A percentile compares a stretch with the other conserved stretches of the same genome.
phyloP scores from a whole-genome alignment of 2,113 vertebrate genomes.

The Hipposideros armiger region DNA sequence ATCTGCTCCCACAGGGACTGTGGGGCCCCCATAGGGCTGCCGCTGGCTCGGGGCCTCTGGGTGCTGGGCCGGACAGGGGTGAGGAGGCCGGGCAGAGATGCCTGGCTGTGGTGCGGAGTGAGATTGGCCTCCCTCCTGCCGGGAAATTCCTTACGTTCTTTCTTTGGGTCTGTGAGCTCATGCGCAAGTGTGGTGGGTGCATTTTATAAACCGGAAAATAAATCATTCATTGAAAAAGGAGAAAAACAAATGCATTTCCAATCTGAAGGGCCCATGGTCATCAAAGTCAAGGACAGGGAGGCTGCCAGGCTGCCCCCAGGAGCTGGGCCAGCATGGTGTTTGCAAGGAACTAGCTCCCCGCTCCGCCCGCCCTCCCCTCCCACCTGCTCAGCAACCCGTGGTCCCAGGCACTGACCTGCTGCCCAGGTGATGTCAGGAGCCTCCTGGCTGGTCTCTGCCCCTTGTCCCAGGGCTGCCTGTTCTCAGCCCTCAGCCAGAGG shows the following conservation, averaged over 20 bases:
- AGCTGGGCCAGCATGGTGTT: neutral
- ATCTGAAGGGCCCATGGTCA: neutral
- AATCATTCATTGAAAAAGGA: constrained; percentile 45
- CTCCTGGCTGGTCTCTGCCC: neutral
- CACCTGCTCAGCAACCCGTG: fast-evolving
- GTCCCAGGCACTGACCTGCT: fast-evolving
- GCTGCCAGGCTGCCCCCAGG: fast-evolving
- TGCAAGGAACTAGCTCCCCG: fast-evolving
- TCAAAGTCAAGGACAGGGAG: neutral
- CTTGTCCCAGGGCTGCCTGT: neutral
- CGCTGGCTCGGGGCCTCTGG: neutral
- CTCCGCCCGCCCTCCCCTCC: fast-evolving
- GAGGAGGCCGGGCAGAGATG: constrained; percentile 58
- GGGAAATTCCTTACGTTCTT: constrained; percentile 77
- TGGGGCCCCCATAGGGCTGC: neutral
- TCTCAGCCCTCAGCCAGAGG: neutral
- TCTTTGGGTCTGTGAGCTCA: constrained; percentile 66
- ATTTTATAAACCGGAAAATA: constrained; percentile 69
- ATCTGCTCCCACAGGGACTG: constrained; percentile 1
- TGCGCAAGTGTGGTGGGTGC: constrained; percentile 69
- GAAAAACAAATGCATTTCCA: neutral
- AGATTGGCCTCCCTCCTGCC: neutral
- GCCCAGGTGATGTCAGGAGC: fast-evolving
- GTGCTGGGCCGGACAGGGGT: neutral
- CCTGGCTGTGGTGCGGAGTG: neutral